Conservation (phyloP, 2,888 invertebrate species). For the Zygothrica quintamaculata region DNA sequence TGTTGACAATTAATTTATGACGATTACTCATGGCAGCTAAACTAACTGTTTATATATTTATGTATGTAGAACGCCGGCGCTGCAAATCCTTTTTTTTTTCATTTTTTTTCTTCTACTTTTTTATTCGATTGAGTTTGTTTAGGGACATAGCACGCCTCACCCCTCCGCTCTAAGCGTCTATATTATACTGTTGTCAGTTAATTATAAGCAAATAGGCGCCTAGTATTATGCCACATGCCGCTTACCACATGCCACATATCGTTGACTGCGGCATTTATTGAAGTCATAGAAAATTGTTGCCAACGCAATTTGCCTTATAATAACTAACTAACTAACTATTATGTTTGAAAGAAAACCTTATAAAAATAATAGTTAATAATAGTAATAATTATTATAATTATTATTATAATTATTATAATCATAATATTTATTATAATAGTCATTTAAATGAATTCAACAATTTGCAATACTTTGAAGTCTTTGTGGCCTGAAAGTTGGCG, state of each 20-base stretch:
- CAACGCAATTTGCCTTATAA: conserved; percentile 5
- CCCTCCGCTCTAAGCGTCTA: too few species aligned
- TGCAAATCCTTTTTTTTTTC: conserved; percentile 26
- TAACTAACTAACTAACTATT: too few species aligned
- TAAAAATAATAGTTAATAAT: conserved; percentile 2
- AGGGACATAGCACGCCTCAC: background rate
- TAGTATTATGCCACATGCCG: conserved; percentile 49
- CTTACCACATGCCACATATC: conserved; percentile 47
- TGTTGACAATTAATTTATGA: conserved; percentile 84
- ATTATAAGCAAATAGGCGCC: conserved; percentile 64
- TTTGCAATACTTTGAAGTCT: conserved; percentile 70
- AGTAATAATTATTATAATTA: conserved; percentile 14
- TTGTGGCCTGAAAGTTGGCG: conserved; percentile 55
- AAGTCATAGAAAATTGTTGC: conserved; percentile 10
- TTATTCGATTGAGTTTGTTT: conserved; percentile 13
- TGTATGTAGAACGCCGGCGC: conserved; percentile 30
- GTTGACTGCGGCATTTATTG: conserved; percentile 1
- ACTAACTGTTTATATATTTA: conserved; percentile 72
- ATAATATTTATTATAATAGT: conserved; percentile 17
- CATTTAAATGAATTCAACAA: conserved; percentile 22
- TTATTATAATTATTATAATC: conserved; percentile 24
- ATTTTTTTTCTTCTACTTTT: too few species aligned
- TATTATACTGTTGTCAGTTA: conserved; percentile 43
- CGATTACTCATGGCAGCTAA: conserved; percentile 83
- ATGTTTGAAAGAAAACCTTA: too few species aligned